Conservation (phyloP, 2,113 vertebrate genomes). For the Ailuropoda melanoleuca region DNA sequence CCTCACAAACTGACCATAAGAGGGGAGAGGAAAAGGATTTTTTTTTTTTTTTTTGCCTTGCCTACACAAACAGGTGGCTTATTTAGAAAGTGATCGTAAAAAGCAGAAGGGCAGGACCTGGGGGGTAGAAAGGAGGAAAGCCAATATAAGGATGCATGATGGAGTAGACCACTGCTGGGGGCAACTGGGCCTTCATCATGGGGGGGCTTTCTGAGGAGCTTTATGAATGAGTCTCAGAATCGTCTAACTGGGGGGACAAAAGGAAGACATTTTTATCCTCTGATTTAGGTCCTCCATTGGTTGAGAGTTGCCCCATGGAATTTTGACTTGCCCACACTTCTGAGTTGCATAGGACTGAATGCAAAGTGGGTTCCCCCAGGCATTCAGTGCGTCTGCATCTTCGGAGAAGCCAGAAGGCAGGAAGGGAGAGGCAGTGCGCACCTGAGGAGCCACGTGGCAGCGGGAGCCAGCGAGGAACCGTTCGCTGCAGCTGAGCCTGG, state of each 20-base stretch:
- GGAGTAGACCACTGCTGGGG: not conserved
- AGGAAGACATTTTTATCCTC: not conserved
- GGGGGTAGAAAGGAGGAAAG: not conserved
- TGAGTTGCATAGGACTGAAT: not conserved
- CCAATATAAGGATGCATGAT: not conserved
- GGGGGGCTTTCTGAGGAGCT: not conserved
- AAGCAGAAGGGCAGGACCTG: not conserved
- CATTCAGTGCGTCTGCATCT: not conserved
- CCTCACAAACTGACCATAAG: not conserved
- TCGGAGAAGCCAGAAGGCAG: not conserved
- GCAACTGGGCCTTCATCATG: not conserved
- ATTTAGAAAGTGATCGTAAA: not conserved
- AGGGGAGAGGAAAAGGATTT: not conserved
- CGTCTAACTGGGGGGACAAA: not conserved
- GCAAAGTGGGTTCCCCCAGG: not conserved
- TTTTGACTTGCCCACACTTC: not conserved
- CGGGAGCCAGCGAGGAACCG: not conserved
- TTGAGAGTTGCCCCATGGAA: not conserved
- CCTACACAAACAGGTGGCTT: not conserved
- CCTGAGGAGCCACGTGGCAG: not conserved
- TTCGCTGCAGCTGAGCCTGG: not conserved
- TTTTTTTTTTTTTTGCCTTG: too few relatives aligned
- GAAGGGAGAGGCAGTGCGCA: not conserved
- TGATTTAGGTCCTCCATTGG: not conserved
- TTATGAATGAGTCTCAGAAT: not conserved